Base-by-base conservation (phyloP, 2,888 invertebrate species). In the Stenichneumon culpator region DNA sequence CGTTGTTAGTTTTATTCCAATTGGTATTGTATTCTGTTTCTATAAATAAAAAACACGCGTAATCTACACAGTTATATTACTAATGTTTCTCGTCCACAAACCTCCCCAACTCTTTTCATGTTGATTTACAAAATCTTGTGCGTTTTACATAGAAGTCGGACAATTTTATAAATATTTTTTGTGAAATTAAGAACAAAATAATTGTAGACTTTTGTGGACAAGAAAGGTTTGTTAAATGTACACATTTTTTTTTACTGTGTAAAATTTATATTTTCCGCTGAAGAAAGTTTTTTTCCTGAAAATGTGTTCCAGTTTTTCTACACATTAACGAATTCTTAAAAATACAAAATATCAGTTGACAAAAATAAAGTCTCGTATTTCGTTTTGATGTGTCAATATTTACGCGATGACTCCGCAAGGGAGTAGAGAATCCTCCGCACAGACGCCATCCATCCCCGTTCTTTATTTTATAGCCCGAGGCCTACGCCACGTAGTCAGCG, bases 371-470 rank as follows among this genome's bases (percentile, higher is more conserved):
- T 47, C 14, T 47, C 44, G 16, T 47, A 47, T 47, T 47, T 47
- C 44, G 44, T 47, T 16, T 16, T 16, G 44, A 16, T 16, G 14
- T 47, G 16, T 47, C 44, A 47, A 47, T 16, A 47, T 16, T 47
- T 47, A 16, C 44, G 44, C 44, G 44, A 16, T 16, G 44, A 47
- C 44, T 47, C 16, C 14, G 44, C 44, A 16, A 57, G 57, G 22
- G 22, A 77, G 70, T 65, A 65, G 52, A 69, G 28, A 79, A 74
- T 78, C 32, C 25, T 50, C 11, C 4, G 25, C 50, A 65, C 80
- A 77, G 78, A 52, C 57, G 78, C 14, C 14, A 25, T 47, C 67
- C 28, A 72, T 72, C 28, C 4, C 4, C 19, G 19, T 67, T 68
- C 60, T 22, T 57, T 22, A 22, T n/a, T 65, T 50, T 32, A 25